These are phyloP conservation scores for Falco berigora DNA, from an alignment of 2,797 vertebrate genomes.

Conservation along the genomic window DNA sequence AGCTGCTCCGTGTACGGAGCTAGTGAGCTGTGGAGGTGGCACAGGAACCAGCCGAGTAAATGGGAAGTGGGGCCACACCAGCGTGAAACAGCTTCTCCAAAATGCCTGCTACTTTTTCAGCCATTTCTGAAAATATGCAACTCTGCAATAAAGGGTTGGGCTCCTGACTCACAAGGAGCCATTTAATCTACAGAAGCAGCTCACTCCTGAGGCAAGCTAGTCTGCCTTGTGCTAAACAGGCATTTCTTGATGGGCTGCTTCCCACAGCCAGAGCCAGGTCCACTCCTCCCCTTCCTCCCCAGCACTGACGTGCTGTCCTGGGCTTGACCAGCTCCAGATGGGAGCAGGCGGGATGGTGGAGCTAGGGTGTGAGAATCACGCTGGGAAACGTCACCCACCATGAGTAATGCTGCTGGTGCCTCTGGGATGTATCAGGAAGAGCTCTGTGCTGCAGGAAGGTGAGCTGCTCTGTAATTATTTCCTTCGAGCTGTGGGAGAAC, in stretches of 20 bases:
- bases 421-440: not conserved
- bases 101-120: not conserved
- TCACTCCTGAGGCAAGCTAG: not conserved
- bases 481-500: not conserved
- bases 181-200: not conserved
- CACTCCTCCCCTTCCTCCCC: not conserved
- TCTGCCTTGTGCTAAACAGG: not conserved
- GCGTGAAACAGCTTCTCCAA: not conserved
- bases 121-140: not conserved
- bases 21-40: not conserved
- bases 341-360: not conserved
- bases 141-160: not conserved
- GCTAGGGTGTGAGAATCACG: not conserved
- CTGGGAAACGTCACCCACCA: not conserved
- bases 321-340: not conserved
- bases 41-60: not conserved
- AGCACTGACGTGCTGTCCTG: fast-evolving
- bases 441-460: not conserved
- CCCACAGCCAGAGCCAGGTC: not conserved
- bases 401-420: slow-evolving; percentile 2
- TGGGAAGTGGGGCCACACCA: not conserved
- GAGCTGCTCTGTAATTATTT: slow-evolving; percentile 23
- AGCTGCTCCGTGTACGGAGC: not conserved
- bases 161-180: not conserved
- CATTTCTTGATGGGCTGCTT: slow-evolving; percentile 31